phyloP scores from a whole-genome alignment of 2,888 invertebrate species.

The Stenotaenia linearis region DNA sequence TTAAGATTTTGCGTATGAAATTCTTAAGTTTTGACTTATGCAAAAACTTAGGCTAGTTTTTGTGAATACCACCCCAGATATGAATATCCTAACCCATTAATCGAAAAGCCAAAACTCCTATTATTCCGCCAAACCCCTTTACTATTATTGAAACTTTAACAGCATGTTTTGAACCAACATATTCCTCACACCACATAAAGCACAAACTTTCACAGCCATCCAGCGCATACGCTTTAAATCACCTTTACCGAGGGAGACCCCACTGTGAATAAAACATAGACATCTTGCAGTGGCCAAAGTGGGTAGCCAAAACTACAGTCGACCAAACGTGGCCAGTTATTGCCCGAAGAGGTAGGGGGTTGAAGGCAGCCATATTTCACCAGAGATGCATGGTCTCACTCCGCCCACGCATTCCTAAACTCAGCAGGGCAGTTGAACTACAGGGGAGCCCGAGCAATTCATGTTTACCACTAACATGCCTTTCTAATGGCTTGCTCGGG shows the following conservation, averaged over 20 bases:
- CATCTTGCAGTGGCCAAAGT: not conserved
- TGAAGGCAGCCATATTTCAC: slow-evolving; percentile 8
- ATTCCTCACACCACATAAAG: not conserved
- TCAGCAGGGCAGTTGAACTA: slow-evolving; percentile 10
- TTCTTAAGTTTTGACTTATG: no score
- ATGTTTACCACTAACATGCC: slow-evolving; percentile 11
- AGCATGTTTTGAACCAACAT: not conserved
- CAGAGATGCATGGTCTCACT: slow-evolving; percentile 5
- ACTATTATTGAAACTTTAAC: no score
- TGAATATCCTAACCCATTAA: no score
- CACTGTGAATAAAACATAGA: slow-evolving; percentile 24
- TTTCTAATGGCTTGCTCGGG: not conserved
- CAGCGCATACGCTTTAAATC: not conserved
- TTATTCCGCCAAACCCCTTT: no score
- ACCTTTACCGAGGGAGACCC: not conserved
- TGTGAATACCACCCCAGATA: no score
- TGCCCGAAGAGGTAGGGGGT: slow-evolving; percentile 7
- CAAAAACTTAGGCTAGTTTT: no score
- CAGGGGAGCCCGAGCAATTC: not conserved
- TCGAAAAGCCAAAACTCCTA: no score
- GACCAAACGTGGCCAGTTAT: slow-evolving; percentile 21
- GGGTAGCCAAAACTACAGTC: not conserved
- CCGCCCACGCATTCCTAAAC: slow-evolving; percentile 24
- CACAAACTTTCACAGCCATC: not conserved
- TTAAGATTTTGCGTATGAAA: no score